phyloP scores from a whole-genome alignment of 1,140 invertebrate genomes.

The Pseudomyrmex cubaensis region DNA sequence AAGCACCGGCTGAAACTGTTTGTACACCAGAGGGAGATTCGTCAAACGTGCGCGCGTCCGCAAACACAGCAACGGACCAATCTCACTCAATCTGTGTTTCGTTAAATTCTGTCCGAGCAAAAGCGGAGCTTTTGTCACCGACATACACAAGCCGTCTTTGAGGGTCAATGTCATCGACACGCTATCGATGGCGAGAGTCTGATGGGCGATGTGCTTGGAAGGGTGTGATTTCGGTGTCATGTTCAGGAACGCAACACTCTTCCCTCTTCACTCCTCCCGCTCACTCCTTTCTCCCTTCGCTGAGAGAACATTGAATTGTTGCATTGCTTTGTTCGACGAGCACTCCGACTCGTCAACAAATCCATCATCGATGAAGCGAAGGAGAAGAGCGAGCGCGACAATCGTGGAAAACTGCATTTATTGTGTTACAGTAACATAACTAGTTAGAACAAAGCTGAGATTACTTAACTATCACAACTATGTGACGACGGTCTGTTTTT shows the following conservation, averaged over 20 bases:
- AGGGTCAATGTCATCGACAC: conserved; percentile 59
- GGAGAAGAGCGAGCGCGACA: conserved; percentile 52
- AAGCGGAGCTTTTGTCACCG: conserved; percentile 54
- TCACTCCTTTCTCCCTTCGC: neutral
- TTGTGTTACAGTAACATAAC: neutral
- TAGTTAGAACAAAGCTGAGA: neutral
- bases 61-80: conserved; percentile 46
- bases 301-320: conserved; percentile 54
- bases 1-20: conserved; percentile 25
- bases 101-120: conserved; percentile 48
- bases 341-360: conserved; percentile 61
- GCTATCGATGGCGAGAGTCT: conserved; percentile 26
- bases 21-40: conserved; percentile 9
- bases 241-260: conserved; percentile 49
- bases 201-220: conserved; percentile 30
- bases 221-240: conserved; percentile 68
- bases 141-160: conserved; percentile 59
- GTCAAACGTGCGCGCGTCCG: conserved; percentile 39
- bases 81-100: conserved; percentile 45
- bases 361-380: conserved; percentile 31
- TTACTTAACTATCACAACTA: neutral
- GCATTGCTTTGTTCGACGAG: conserved; percentile 57
- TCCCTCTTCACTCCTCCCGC: neutral
- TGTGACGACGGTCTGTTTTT: neutral
- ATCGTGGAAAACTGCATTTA: conserved; percentile 27